These are phyloP conservation scores for Alectura lathami DNA, from an alignment of 2,113 vertebrate genomes.

Conservation along the genomic window DNA sequence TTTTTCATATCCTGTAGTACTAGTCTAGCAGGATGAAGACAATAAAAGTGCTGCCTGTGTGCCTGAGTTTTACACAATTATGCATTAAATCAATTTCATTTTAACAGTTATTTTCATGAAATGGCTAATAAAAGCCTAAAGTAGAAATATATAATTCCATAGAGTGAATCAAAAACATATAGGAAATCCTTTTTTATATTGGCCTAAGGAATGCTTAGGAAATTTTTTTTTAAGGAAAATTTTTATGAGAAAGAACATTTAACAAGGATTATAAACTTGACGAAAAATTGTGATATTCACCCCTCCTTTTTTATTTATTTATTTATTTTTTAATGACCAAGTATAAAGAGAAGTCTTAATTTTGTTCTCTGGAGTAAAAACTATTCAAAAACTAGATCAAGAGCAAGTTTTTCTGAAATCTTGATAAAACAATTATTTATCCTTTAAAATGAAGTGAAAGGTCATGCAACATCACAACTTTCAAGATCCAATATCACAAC, in stretches of 20 bases:
- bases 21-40: neutral
- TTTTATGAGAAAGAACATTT: neutral
- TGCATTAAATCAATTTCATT: neutral
- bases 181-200: neutral
- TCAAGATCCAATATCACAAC: accelerated
- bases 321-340: too few species aligned
- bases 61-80: neutral
- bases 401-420: neutral
- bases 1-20: neutral
- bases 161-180: neutral
- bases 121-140: neutral
- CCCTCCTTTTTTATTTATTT: neutral
- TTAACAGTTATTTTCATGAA: neutral
- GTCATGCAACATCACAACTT: neutral
- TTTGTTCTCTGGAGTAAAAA: neutral
- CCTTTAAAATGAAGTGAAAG: neutral
- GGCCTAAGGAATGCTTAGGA: neutral
- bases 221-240: neutral
- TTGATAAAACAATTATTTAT: neutral
- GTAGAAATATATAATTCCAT: neutral
- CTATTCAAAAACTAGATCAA: neutral
- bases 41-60: neutral
- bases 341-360: neutral
- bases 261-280: neutral
- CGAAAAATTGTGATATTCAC: neutral